Evolutionary conservation across 2,888 invertebrate genomes (phyloP).

Genomic region (Tetragnatha montana): DNA sequence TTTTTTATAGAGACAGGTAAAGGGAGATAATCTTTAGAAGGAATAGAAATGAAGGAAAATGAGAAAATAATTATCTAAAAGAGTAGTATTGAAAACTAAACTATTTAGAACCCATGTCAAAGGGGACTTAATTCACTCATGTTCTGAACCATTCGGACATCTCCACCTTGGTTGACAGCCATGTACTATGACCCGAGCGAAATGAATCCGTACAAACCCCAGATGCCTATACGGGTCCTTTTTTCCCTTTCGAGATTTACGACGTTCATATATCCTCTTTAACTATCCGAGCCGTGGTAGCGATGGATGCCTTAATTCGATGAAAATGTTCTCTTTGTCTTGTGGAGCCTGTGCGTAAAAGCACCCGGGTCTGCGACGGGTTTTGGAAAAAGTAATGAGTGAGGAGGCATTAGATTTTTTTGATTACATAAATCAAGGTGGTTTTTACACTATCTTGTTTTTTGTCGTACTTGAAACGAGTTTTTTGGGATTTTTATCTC

Average conservation of each 20-base stretch:
- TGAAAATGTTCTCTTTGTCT: slow-evolving; percentile 48
- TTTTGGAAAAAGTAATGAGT: slow-evolving; percentile 9
- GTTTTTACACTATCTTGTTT: slow-evolving; percentile 13
- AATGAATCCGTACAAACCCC: slow-evolving; percentile 57
- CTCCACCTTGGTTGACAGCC: slow-evolving; percentile 43
- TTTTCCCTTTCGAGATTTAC: slow-evolving; percentile 50
- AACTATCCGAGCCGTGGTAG: slow-evolving; percentile 15
- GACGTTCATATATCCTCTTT: slow-evolving; percentile 42
- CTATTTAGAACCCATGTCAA: too few relatives aligned
- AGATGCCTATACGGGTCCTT: slow-evolving; percentile 20
- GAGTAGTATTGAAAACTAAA: too few relatives aligned
- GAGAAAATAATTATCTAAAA: too few relatives aligned
- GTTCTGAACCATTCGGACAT: slow-evolving; percentile 10
- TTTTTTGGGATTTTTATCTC: background rate
- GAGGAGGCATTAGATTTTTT: slow-evolving; percentile 2
- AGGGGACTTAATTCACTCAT: background rate
- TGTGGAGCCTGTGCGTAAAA: background rate
- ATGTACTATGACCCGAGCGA: slow-evolving; percentile 39
- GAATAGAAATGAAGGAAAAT: too few relatives aligned
- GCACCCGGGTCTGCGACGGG: background rate
- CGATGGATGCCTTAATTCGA: slow-evolving; percentile 34
- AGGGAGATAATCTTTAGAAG: too few relatives aligned
- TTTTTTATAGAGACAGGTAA: too few relatives aligned
- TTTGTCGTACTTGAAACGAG: background rate
- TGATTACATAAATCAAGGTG: slow-evolving; percentile 25